These are phyloP conservation scores for Drosophila tropicalis DNA, from an alignment of 1,140 invertebrate species.

Conservation along the genomic window DNA sequence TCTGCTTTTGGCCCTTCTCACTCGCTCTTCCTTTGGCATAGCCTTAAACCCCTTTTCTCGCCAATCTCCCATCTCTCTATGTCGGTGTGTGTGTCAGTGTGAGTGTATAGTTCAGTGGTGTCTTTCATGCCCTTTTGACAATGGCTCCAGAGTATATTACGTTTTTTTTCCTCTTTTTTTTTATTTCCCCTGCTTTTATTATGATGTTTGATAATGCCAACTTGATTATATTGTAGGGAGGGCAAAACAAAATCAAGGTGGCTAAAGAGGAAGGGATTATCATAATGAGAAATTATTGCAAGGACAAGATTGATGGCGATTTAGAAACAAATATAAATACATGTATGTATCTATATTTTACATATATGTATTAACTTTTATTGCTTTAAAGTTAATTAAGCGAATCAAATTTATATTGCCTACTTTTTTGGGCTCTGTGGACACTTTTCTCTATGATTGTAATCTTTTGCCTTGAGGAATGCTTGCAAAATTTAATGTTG, in stretches of 20 bases:
- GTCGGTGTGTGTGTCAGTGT: too few species aligned
- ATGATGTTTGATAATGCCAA: slow-evolving; percentile 1
- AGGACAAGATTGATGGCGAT: not conserved
- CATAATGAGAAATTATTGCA: slow-evolving; percentile 2
- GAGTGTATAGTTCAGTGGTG: slow-evolving; percentile 24
- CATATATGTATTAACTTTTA: too few species aligned
- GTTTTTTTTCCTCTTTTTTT: too few species aligned
- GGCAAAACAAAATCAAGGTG: too few species aligned
- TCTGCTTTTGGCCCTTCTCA: slow-evolving; percentile 8
- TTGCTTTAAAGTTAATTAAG: too few species aligned
- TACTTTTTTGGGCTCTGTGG: too few species aligned
- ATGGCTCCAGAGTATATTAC: slow-evolving; percentile 12
- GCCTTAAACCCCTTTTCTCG: not conserved
- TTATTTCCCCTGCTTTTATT: slow-evolving; percentile 5
- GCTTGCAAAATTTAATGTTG: too few species aligned
- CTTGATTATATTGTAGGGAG: not conserved
- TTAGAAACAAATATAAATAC: too few species aligned
- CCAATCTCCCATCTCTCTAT: not conserved
- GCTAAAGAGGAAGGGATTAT: not conserved
- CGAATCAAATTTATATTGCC: too few species aligned
- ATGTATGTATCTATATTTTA: too few species aligned
- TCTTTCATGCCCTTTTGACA: slow-evolving; percentile 1
- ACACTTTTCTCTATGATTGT: too few species aligned
- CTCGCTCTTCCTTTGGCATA: not conserved
- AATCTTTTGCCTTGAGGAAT: not conserved